Evolutionary conservation across 2,888 invertebrate genomes (phyloP).

Genomic region (Campopleginae sp.): DNA sequence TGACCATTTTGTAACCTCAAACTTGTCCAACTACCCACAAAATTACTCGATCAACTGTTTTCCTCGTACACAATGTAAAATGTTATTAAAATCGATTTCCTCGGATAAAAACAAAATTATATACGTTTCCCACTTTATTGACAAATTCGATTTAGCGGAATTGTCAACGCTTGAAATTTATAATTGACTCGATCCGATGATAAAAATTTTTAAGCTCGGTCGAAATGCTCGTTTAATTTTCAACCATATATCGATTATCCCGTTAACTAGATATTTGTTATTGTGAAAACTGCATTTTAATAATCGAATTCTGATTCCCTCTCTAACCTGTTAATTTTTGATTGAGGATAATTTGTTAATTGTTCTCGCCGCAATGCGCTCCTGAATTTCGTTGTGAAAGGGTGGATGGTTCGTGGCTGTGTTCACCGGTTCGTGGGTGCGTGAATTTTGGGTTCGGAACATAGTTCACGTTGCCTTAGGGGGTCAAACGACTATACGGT

Average conservation of each 20-base stretch:
- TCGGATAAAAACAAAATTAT: background rate
- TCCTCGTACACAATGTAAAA: background rate
- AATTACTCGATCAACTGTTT: background rate
- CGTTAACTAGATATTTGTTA: too few relatives aligned
- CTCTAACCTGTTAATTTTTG: background rate
- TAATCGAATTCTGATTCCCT: background rate
- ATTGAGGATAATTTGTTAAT: background rate
- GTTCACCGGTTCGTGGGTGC: constrained; percentile 4
- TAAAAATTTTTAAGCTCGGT: too few relatives aligned
- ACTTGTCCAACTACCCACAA: background rate
- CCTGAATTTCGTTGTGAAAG: background rate
- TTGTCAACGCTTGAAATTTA: background rate
- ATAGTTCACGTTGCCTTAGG: constrained; percentile 11
- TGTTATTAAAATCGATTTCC: constrained; percentile 4
- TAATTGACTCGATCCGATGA: background rate
- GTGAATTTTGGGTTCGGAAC: constrained; percentile 15
- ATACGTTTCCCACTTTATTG: background rate
- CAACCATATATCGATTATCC: too few relatives aligned
- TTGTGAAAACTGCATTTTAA: background rate
- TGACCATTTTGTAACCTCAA: background rate
- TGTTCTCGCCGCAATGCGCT: background rate
- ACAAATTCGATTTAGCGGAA: too few relatives aligned
- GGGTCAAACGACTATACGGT: constrained; percentile 35
- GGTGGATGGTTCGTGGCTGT: background rate
- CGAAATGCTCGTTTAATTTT: too few relatives aligned